Evolutionary conservation across 2,888 invertebrate genomes (phyloP).

Genomic region (Apocheima hispidaria): DNA sequence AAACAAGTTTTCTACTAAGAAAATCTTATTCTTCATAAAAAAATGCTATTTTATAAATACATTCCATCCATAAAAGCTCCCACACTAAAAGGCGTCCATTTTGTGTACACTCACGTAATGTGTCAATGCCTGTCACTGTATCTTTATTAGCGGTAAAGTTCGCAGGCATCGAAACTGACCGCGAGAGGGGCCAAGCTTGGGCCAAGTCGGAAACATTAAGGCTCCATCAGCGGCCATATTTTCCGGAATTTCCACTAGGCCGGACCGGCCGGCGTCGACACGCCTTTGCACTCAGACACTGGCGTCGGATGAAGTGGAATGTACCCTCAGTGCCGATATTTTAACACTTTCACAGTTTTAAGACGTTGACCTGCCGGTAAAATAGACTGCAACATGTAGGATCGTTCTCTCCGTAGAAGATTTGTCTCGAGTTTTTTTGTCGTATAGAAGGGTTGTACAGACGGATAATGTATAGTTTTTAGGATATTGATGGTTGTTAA

Average conservation of each 20-base stretch:
- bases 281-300: slow-evolving; percentile 84
- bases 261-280: slow-evolving; percentile 75
- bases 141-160: slow-evolving; percentile 64
- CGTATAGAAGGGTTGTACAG: not conserved
- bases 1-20: not conserved
- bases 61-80: slow-evolving; percentile 29
- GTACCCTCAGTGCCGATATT: slow-evolving; percentile 75
- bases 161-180: slow-evolving; percentile 75
- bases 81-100: slow-evolving; percentile 33
- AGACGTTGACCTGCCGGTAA: slow-evolving; percentile 51
- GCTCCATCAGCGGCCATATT: slow-evolving; percentile 83
- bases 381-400: slow-evolving; percentile 7
- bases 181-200: slow-evolving; percentile 63
- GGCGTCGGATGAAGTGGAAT: slow-evolving; percentile 72
- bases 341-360: slow-evolving; percentile 66
- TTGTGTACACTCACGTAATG: slow-evolving; percentile 40
- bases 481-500: not conserved
- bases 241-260: slow-evolving; percentile 81
- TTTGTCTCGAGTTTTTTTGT: not conserved
- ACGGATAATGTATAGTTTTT: not conserved
- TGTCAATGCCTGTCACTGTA: slow-evolving; percentile 53
- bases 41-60: slow-evolving; percentile 19
- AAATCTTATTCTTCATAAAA: not conserved
- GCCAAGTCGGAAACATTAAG: slow-evolving; percentile 83
- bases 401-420: slow-evolving; percentile 6